phyloP scores from a whole-genome alignment of 2,113 vertebrate genomes.

The Pseudopipra pipra region DNA sequence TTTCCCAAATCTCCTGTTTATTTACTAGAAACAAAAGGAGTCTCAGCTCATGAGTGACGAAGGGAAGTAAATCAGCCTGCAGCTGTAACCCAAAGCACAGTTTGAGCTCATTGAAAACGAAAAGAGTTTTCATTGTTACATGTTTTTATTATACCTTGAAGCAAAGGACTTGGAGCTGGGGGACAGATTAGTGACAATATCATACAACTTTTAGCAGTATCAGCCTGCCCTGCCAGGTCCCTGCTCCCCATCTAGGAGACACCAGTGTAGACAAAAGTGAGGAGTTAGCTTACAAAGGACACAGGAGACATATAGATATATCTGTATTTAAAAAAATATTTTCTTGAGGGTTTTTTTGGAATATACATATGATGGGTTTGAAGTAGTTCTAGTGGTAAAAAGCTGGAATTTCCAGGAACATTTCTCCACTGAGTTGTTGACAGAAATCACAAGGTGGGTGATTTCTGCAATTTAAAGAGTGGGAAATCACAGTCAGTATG shows the following conservation, averaged over 20 bases:
- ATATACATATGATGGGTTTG: not conserved
- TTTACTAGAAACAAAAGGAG: not conserved
- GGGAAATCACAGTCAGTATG: not conserved
- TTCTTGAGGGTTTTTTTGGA: not conserved
- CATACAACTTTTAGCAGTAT: not conserved
- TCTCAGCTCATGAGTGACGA: not conserved
- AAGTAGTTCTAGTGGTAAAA: not conserved
- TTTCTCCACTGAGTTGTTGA: rapidly evolving
- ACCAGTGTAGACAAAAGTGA: not conserved
- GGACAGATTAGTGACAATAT: not conserved
- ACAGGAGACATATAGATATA: not conserved
- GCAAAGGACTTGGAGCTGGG: not conserved
- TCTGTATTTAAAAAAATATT: not conserved
- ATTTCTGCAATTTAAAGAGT: not conserved
- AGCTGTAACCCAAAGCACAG: not conserved
- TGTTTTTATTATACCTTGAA: not conserved
- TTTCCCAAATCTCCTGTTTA: not conserved
- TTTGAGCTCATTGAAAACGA: not conserved
- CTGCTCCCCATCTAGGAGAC: not conserved
- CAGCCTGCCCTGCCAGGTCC: not conserved
- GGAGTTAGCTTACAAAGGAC: not conserved
- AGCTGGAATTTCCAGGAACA: not conserved
- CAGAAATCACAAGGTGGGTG: not conserved
- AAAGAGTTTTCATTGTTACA: not conserved
- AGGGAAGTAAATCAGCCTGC: not conserved